A percentile compares a stretch with the other conserved stretches of the same genome.
Conservation (phyloP, 1,140 invertebrate species). For the Argopecten irradians region DNA sequence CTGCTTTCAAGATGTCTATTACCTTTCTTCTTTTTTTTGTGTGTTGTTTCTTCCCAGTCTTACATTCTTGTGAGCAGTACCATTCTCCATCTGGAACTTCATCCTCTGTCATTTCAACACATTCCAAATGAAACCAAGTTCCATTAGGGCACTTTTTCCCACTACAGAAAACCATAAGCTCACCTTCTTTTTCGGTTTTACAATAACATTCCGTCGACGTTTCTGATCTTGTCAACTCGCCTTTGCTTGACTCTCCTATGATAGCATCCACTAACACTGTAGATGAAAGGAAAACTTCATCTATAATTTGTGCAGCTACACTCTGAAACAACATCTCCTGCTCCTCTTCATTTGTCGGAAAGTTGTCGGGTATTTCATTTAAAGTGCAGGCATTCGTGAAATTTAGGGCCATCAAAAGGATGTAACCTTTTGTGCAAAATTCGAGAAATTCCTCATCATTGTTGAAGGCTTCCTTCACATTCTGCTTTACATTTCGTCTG, state of each 20-base stretch:
- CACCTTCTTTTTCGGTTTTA: background rate
- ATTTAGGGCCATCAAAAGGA: too few species aligned
- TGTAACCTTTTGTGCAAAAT: slow-evolving; percentile 21
- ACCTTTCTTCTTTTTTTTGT: too few species aligned
- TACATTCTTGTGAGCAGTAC: slow-evolving; percentile 23
- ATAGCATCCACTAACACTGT: background rate
- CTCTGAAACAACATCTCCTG: background rate
- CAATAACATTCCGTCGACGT: slow-evolving; percentile 32
- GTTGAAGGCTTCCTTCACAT: background rate
- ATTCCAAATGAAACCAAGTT: slow-evolving; percentile 42
- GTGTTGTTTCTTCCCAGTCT: too few species aligned
- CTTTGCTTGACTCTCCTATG: too few species aligned
- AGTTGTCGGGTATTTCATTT: background rate
- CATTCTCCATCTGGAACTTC: slow-evolving; percentile 37
- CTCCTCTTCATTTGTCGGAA: background rate
- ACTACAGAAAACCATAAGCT: background rate
- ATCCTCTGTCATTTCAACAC: slow-evolving; percentile 38
- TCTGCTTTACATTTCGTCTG: slow-evolving; percentile 12
- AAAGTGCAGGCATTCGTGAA: too few species aligned
- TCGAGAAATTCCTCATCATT: background rate
- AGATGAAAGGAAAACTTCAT: background rate
- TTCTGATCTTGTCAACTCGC: too few species aligned
- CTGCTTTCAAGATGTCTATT: background rate
- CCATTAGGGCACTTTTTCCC: slow-evolving; percentile 27
- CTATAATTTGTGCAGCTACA: background rate